Evolutionary conservation across 2,888 invertebrate genomes (phyloP).

Genomic region (Torymus tubicola): DNA sequence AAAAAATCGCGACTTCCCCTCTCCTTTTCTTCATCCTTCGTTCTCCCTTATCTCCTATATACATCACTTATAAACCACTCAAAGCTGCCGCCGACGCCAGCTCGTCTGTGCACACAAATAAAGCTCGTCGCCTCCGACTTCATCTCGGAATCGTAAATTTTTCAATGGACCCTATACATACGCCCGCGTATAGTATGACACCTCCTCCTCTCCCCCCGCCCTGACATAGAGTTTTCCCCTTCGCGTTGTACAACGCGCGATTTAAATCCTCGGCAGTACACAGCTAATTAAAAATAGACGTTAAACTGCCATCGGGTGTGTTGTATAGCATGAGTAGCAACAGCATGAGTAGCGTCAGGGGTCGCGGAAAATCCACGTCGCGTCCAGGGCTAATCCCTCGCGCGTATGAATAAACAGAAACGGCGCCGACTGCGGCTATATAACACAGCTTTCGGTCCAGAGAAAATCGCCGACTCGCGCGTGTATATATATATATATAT

Average conservation of each 20-base stretch:
- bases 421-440: too few relatives aligned
- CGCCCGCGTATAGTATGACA: too few relatives aligned
- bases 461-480: neutral
- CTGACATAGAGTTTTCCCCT: neutral
- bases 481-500: too few relatives aligned
- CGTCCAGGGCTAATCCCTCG: neutral
- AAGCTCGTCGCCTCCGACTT: neutral
- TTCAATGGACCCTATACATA: conserved; percentile 33
- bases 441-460: neutral
- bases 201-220: too few relatives aligned
- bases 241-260: neutral
- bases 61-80: conserved; percentile 29
- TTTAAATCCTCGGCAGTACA: neutral
- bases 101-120: conserved; percentile 26
- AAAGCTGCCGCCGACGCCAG: neutral
- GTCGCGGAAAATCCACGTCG: conserved; percentile 19
- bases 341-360: too few relatives aligned
- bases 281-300: conserved; percentile 52
- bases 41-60: conserved; percentile 8
- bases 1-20: conserved; percentile 23
- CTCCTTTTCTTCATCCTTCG: neutral
- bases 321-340: too few relatives aligned
- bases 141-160: conserved; percentile 39
- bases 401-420: conserved; percentile 24
- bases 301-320: neutral